Evolutionary conservation across 1,140 invertebrate species (phyloP), one percentile per base, ranked within the genome.

Genomic region (Drosophila ohnishii): DNA sequence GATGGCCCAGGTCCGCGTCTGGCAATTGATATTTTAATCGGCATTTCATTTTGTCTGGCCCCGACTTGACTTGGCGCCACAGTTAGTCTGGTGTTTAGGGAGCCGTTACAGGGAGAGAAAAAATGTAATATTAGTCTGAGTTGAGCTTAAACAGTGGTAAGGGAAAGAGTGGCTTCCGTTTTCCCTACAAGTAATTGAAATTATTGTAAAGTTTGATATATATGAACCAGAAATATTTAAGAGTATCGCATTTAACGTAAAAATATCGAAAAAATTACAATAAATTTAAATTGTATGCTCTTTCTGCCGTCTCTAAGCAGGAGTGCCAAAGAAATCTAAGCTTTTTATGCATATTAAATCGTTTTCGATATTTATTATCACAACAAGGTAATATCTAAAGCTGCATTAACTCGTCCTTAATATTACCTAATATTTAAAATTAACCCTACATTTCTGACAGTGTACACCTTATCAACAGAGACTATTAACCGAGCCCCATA

Each of bases 11-110:
- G 34, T 51, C 47, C 50, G 44, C 72, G 61, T 59, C 62, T 75
- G 72, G 55, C 63, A 77, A 86, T 85, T 85, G 81, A 85, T 85
- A 85, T 85, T 85, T 85, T 86, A 85, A 85, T 85, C 81, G 81
- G 78, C 78, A 85, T 86, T 85, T 85, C 75, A 85, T 81, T 85
- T 81, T 63, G 81, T 86, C 82, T 78, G 74, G 78, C 8, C 37
- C 9, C 61, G 22, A 45, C 67, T 40, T 59, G 45, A 11, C 34
- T 10, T 85, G 77, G 82, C 82, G 83, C 82, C 82, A 78, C 56
- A 22, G 42, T 40, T 48, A 71, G 67, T 65, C 70, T 56, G 59
- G 34, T 77, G 82, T 75, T 85, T 78, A 85, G 81, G 81, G 74
- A 85, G 79, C 67, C 51, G 47, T 11, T 61, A 61, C 61, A 64